These are phyloP conservation scores for Clepsis dumicolana DNA, from an alignment of 2,888 invertebrate species.

Conservation along the genomic window DNA sequence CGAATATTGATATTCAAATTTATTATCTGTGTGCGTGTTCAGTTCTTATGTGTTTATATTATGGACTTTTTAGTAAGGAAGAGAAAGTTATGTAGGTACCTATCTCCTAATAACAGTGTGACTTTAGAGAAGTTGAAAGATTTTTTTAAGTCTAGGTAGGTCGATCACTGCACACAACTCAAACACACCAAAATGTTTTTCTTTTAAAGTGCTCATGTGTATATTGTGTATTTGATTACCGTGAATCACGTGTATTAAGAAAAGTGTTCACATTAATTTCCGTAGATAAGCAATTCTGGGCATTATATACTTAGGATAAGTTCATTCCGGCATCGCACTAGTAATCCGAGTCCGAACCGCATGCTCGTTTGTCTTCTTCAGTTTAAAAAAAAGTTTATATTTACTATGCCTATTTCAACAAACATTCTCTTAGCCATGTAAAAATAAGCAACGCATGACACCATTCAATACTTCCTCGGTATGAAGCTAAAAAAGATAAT, in stretches of 20 bases:
- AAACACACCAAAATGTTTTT: neutral
- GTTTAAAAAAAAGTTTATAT: too few species aligned
- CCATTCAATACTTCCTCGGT: conserved; percentile 55
- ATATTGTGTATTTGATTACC: too few species aligned
- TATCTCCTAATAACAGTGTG: neutral
- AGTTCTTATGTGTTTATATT: conserved; percentile 13
- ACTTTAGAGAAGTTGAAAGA: neutral
- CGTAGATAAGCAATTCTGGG: too few species aligned
- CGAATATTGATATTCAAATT: conserved; percentile 59
- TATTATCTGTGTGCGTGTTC: conserved; percentile 46
- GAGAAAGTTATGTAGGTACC: conserved; percentile 12
- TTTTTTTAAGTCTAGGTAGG: neutral
- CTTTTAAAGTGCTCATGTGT: too few species aligned
- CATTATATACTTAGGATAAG: too few species aligned
- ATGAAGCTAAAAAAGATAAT: conserved; percentile 61
- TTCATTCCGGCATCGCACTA: too few species aligned
- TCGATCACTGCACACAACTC: too few species aligned
- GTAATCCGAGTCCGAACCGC: too few species aligned
- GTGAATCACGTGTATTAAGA: too few species aligned
- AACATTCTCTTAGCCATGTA: conserved; percentile 6
- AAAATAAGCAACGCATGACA: conserved; percentile 53
- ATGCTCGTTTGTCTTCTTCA: too few species aligned
- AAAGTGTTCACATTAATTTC: too few species aligned
- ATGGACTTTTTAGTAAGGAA: neutral
- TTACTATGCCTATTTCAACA: neutral